Evolutionary conservation across 2,113 vertebrate species (phyloP), one percentile per base, ranked within the genome.

Genomic region (Ancistrus triradiatus): DNA sequence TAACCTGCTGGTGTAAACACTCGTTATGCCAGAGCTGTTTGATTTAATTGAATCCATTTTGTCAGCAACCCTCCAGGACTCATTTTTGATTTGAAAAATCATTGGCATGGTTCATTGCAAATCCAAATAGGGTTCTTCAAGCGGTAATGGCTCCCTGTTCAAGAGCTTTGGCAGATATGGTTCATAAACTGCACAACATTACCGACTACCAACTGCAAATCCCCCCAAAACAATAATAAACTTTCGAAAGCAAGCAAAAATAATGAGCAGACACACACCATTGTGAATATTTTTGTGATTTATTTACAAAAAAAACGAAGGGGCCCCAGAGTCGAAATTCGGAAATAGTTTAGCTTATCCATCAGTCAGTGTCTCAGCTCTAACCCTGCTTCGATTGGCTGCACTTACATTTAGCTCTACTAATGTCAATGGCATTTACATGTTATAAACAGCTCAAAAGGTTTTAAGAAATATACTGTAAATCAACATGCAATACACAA

Each of bases 401-500:
- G 56, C 51, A 46, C 44, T 58, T 67, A 64, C 62, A 55, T 50
- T 69, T 46, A 68, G 53, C 35, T 49, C 44, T 60, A 65, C 46
- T 53, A 61, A 61, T 40, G 52, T 57, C 5, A 19, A 72, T 55
- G 58, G 58, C 42, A 64, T 57, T 24, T 91, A 93, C 91, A 87
- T 87, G 87, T 88, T 91, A 90, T 86, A 86, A 90, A 90, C 88
- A 85, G 91, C 90, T 92, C 90, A 91, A 91, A 89, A 89, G 83
- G 85, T 82, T 83, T 89, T 88, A 91, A 89, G 91, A 91, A 89
- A 89, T 81, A 89, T 87, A 93, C 88, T 82, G 90, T 87, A 89
- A 91, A 87, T 90, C 87, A 88, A 93, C 93, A 95, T 95, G 94
- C 93, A 97, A 91, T 91, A 95, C 91, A 94, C 89, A 85, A 91